phyloP scores from a whole-genome alignment of 2,113 vertebrate species.

The Corydoras sp. region DNA sequence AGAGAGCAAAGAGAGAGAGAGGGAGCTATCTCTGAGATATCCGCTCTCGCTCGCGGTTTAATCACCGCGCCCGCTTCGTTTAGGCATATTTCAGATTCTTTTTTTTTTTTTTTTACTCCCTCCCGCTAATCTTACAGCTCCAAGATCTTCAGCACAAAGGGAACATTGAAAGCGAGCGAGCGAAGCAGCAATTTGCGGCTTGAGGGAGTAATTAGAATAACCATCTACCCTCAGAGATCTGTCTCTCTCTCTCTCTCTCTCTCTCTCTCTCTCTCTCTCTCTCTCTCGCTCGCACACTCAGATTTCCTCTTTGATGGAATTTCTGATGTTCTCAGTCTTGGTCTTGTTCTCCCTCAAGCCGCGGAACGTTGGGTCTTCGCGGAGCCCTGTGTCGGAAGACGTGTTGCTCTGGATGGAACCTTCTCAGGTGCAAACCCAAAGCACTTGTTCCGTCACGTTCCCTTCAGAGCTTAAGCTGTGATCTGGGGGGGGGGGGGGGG shows the following conservation, averaged over 20 bases:
- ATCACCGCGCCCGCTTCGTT: conserved; percentile 39
- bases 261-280: too few relatives aligned
- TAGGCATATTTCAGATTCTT: conserved; percentile 41
- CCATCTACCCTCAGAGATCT: conserved; percentile 28
- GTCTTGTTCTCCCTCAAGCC: too few relatives aligned
- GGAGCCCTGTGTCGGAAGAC: neutral
- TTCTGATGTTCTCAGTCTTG: neutral
- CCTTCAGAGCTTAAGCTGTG: too few relatives aligned
- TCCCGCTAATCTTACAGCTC: conserved; percentile 27
- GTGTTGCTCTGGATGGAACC: too few relatives aligned
- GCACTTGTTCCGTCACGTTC: too few relatives aligned
- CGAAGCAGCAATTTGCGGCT: conserved; percentile 53
- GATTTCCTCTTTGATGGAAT: conserved; percentile 17
- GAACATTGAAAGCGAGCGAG: conserved; percentile 38
- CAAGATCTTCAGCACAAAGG: conserved; percentile 39
- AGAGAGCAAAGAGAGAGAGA: neutral
- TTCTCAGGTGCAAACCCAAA: too few relatives aligned
- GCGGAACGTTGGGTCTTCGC: too few relatives aligned
- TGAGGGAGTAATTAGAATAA: conserved; percentile 40
- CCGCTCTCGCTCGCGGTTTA: conserved; percentile 29
- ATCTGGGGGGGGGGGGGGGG: too few relatives aligned
- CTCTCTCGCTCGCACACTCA: too few relatives aligned
- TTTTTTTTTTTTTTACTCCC: too few relatives aligned
- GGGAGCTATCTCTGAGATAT: conserved; percentile 31
- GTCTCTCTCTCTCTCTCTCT: conserved; percentile 15